Base-by-base conservation (phyloP, 2,113 vertebrate species). In the Calidris pygmaea region DNA sequence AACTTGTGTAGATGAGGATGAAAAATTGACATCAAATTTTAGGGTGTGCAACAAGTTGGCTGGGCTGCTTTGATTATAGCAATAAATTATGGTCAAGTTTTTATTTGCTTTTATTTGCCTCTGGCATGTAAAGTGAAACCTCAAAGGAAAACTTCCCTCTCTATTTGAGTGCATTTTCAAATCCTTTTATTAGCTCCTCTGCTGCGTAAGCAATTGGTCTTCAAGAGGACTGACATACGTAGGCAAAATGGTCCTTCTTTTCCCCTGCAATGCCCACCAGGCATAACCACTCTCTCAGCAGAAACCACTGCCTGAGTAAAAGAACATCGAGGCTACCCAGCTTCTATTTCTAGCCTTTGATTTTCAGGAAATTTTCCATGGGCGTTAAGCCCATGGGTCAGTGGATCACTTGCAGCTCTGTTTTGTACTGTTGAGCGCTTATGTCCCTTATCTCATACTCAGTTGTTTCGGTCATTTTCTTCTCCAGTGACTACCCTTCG, bases 221-320 rank as follows among this genome's bases (percentile, higher is more conserved):
- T 86, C 72, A 34, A 79, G 41, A 47, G 7, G 34, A 58, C 23
- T n/a, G 23, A 41, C 2, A 4, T 41, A 52, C 2, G 5, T 52
- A 43, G 41, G 18, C 3, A 67, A 66, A 91, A n/a, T 43, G 35
- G 24, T 45, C 34, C 9, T 8, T 72, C 9, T 30, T 83, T 83
- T 67, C 23, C 24, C 7, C 8, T 2, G 0, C 6, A 19, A 6
- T 3, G 1, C 23, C 45, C 37, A 29, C 1, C 3, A n/a, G 30
- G 45, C 43, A 56, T 6, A 71, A 34, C 14, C 45, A 32, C n/a
- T 62, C 9, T 3, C 18, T 37, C 1, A 2, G 35, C 47, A 79
- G 72, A 71, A 71, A n/a, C 20, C 30, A 23, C 41, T 16, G 29
- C 26, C 35, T 43, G 19, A 56, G 66, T 37, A 34, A 50, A 75